phyloP scores from a whole-genome alignment of 2,888 invertebrate species.

The Synergus itoensis region DNA sequence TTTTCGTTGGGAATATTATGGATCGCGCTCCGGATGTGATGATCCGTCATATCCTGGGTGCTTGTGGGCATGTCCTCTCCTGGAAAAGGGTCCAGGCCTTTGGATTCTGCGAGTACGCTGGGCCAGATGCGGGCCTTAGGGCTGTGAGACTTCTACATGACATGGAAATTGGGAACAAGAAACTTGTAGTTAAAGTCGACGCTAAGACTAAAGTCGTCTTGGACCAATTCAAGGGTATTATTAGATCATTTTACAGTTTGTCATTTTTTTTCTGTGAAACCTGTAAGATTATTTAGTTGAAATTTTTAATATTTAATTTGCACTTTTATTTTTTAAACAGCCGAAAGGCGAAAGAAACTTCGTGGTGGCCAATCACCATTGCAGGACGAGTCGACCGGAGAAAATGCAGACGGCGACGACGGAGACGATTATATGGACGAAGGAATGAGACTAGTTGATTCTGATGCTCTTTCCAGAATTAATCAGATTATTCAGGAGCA shows the following conservation, averaged over 20 bases:
- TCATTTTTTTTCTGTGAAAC: no score
- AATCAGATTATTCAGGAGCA: constrained; percentile 91
- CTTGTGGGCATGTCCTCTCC: constrained; percentile 95
- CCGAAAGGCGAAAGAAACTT: constrained; percentile 82
- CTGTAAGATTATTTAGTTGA: no score
- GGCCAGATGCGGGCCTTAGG: constrained; percentile 96
- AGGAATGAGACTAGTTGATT: constrained; percentile 86
- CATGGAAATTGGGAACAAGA: constrained; percentile 94
- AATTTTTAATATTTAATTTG: not conserved
- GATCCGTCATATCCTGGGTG: constrained; percentile 93
- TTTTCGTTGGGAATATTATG: constrained; percentile 98
- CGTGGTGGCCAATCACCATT: constrained; percentile 80
- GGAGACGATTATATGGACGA: constrained; percentile 87
- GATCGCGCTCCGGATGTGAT: constrained; percentile 97
- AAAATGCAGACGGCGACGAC: constrained; percentile 79
- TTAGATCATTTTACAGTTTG: not conserved
- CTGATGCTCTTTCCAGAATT: constrained; percentile 87
- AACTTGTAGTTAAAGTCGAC: constrained; percentile 97
- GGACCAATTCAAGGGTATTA: constrained; percentile 92
- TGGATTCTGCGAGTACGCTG: constrained; percentile 98
- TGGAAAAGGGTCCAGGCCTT: constrained; percentile 99
- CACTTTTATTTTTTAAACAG: constrained; percentile 65
- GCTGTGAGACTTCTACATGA: constrained; percentile 96
- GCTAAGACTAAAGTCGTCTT: constrained; percentile 97
- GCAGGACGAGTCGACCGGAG: constrained; percentile 82